Percentiles rank a stretch among this genome's conserved stretches.
Conservation (phyloP, 2,113 vertebrate genomes). For the Mola mola region DNA sequence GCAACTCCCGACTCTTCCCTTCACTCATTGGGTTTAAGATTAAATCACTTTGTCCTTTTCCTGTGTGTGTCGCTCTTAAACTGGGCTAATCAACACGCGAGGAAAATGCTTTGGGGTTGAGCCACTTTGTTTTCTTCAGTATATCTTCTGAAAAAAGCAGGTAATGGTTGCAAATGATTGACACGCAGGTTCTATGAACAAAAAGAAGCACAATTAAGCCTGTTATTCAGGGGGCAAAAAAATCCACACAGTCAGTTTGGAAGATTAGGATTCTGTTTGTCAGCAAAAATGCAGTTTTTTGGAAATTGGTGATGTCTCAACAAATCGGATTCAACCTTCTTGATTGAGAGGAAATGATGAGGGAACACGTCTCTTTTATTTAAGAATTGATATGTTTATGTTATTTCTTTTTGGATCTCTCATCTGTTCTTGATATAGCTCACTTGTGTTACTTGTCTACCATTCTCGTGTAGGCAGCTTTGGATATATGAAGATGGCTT, state of each 20-base stretch:
- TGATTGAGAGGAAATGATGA: conserved; percentile 4
- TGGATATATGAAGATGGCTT: conserved; percentile 36
- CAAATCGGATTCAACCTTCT: too few species aligned
- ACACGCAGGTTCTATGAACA: too few species aligned
- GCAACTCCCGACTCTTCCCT: too few species aligned
- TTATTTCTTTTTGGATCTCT: conserved; percentile 56
- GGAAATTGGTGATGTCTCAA: too few species aligned
- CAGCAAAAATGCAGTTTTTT: background rate
- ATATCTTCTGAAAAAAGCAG: too few species aligned
- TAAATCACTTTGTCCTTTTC: conserved; percentile 30
- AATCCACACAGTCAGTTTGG: too few species aligned
- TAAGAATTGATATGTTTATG: conserved; percentile 65
- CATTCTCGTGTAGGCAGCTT: conserved; percentile 55
- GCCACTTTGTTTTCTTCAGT: too few species aligned
- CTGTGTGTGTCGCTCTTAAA: conserved; percentile 38
- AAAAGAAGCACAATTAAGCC: too few species aligned
- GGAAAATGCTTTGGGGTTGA: background rate
- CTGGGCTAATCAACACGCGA: conserved; percentile 13
- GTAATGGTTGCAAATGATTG: too few species aligned
- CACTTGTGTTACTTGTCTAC: conserved; percentile 59
- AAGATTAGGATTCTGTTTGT: too few species aligned
- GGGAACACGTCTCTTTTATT: conserved; percentile 37
- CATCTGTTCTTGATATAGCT: conserved; percentile 60
- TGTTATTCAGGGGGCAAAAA: too few species aligned
- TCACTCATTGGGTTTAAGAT: too few species aligned